Evolutionary conservation across 2,888 invertebrate genomes (phyloP), one percentile per base, ranked within the genome.

Genomic region (Leucoma salicis): DNA sequence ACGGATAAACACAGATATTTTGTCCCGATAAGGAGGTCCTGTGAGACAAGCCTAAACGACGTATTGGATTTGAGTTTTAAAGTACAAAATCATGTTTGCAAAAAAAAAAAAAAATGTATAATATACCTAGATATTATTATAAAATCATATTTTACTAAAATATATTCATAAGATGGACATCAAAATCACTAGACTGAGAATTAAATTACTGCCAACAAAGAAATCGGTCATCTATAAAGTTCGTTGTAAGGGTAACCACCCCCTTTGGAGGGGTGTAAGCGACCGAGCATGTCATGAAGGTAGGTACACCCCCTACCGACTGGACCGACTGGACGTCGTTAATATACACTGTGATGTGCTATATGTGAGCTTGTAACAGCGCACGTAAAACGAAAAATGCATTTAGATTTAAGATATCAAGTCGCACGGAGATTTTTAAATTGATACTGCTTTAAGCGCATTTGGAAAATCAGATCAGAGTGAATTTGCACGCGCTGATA

Each of bases 231-330:
- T 35, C 49, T 49, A 53, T 53, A 41, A 60, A 51, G 40, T 35
- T 18, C 35, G 31, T 15, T 14, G 15, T 31, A 31, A 16, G 53
- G 48, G 39, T 39, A 15, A 36, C 31, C 37, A 37, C 46, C 46
- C 34, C 43, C 46, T 43, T 42, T 40, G 16, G 50, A 40, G 62
- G 47, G 60, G 37, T 45, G 46, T 43, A 58, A 53, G 60, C 65
- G 63, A 52, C 48, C 60, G 51, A 56, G 58, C 63, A 54, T 66
- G 68, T 51, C 47, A 33, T 38, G n/a, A n/a, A n/a, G n/a, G n/a
- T n/a, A n/a, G n/a, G 45, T 34, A 54, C 45, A 36, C 39, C 31
- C 44, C 39, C 37, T 38, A 29, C 34, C n/a, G 24, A 6, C 10
- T 35, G 31, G 36, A 24, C 35, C n/a, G n/a, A n/a, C n/a, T n/a